Evolutionary conservation across 2,888 invertebrate species (phyloP).

Genomic region (Villa cingulata): DNA sequence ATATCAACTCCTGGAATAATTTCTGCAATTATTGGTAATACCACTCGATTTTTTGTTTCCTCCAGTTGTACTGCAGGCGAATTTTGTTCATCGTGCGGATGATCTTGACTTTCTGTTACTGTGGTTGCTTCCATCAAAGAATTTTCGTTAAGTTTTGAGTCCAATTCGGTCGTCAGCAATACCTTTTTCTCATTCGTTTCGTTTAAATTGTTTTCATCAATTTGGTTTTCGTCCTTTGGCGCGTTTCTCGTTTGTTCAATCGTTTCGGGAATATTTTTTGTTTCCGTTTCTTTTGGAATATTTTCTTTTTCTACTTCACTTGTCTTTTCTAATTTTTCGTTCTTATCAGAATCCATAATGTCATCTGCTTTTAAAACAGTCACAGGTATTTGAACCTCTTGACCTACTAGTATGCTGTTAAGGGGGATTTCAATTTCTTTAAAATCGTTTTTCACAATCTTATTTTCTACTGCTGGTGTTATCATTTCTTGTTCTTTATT

Average conservation of each 20-base stretch:
- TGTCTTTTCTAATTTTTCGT: too few species aligned
- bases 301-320: too few species aligned
- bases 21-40: background rate
- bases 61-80: background rate
- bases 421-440: background rate
- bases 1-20: background rate
- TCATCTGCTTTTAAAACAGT: too few species aligned
- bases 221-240: background rate
- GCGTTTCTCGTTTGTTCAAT: background rate
- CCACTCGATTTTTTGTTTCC: background rate
- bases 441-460: background rate
- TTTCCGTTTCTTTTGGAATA: too few species aligned
- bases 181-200: background rate
- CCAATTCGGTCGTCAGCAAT: too few species aligned
- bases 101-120: too few species aligned
- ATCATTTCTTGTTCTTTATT: background rate
- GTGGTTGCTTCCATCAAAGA: too few species aligned
- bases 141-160: too few species aligned
- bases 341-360: too few species aligned
- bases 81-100: background rate
- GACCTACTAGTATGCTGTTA: background rate
- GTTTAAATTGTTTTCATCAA: background rate
- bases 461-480: constrained; percentile 2
- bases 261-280: background rate
- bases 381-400: too few species aligned